Evolutionary conservation across 2,797 vertebrate genomes (phyloP).

Genomic region (Muscicapa comitata): DNA sequence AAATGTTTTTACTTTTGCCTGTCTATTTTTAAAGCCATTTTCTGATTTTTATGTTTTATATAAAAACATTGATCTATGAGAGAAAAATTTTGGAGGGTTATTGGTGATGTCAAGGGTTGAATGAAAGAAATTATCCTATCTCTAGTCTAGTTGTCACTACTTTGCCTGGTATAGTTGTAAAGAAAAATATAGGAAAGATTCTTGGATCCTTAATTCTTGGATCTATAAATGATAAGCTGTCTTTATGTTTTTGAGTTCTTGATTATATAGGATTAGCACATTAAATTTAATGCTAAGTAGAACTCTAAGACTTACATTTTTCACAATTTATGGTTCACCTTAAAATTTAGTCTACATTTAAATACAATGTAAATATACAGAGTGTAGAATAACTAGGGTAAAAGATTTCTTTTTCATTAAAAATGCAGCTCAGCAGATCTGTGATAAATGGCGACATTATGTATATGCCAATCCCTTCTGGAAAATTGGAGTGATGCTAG

Average conservation of each 20-base stretch:
- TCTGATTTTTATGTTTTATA: neutral
- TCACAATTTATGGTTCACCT: neutral
- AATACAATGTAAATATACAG: neutral
- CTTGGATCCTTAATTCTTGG: neutral
- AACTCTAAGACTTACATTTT: neutral
- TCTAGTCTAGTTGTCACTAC: neutral
- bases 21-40: neutral
- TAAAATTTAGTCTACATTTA: constrained; percentile 1
- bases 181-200: neutral
- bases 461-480: constrained; percentile 3
- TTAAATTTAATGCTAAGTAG: neutral
- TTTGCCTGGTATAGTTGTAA: neutral
- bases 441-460: constrained; percentile 26
- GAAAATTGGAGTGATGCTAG: constrained; percentile 28
- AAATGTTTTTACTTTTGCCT: neutral
- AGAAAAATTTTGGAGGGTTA: neutral
- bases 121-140: neutral
- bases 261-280: neutral
- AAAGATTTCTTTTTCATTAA: neutral
- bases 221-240: neutral
- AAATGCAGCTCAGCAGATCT: constrained; percentile 26
- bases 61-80: neutral
- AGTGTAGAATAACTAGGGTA: neutral
- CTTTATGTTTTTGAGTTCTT: neutral
- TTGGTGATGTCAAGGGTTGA: neutral